Base-by-base conservation (phyloP, 2,888 invertebrate genomes). In the Nymphalis urticae region DNA sequence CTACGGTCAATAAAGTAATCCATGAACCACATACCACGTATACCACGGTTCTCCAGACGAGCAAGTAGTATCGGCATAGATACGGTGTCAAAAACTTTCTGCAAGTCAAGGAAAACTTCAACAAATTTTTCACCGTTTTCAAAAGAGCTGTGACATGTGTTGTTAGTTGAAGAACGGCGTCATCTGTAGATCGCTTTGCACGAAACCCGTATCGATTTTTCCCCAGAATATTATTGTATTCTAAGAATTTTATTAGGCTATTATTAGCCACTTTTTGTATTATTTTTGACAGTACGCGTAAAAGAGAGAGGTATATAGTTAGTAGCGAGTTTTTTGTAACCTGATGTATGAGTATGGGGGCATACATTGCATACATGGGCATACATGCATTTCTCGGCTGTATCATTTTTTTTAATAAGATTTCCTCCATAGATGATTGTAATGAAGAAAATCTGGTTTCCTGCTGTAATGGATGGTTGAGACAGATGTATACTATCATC, bases 151-250 rank as follows among this genome's bases (percentile, higher is more conserved):
- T 27, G 1, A 54, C 17, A 9, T 0, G 10, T 24, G 54, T 32
- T 36, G 53, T 53, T 42, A 62, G 8, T 13, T 32, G n/a, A 10
- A 62, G 16, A 10, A 62, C 53, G 13, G 53, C 53, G 8, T 53
- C 62, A 13, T 53, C 53, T 10, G 62, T 62, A 36, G 62, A 62
- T n/a, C 36, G 9, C 10, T 51, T 36, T 21, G 32, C 13, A 7
- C 53, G 4, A 21, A 62, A 51, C 9, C 62, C 51, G 53, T n/a
- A 62, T 9, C 42, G 53, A 7, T 62, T 50, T 36, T 62, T 17
- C 1, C 36, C 19, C 16, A 51, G 27, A 9, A 51, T 19, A 16
- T 51, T 51, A 19, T 62, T 53, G n/a, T 51, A 24, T 50, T 62
- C 36, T n/a, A 62, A 6, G 36, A 7, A 54, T 27, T 32, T 32